These are phyloP conservation scores for Diplazon laetatorius DNA, from an alignment of 2,888 invertebrate species.

Conservation along the genomic window DNA sequence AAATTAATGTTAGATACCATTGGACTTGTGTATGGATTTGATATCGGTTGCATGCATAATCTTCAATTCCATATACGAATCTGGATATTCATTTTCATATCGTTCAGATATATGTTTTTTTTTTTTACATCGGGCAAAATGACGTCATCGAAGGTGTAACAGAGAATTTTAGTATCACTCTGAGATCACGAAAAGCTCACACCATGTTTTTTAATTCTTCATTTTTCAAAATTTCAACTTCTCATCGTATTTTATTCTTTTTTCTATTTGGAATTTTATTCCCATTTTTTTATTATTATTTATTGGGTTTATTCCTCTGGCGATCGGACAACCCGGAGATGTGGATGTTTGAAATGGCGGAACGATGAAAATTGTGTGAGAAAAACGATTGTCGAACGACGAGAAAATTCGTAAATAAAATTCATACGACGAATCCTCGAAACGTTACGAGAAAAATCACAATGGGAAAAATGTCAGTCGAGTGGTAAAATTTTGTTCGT, in stretches of 20 bases:
- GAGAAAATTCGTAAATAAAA: conserved; percentile 51
- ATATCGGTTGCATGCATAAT: too few species aligned
- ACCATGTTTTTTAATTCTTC: conserved; percentile 43
- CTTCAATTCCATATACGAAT: too few species aligned
- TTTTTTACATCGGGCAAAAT: too few species aligned
- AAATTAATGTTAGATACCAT: too few species aligned
- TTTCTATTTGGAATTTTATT: neutral
- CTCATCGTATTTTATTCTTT: conserved; percentile 11
- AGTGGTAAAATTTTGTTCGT: conserved; percentile 23
- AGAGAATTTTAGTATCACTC: conserved; percentile 21
- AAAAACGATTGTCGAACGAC: conserved; percentile 12
- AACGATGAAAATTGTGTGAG: neutral
- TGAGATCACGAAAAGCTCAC: conserved; percentile 18
- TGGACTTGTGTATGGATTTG: too few species aligned
- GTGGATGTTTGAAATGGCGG: conserved; percentile 28
- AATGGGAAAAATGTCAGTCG: conserved; percentile 15
- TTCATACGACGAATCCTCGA: conserved; percentile 47
- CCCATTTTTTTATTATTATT: neutral
- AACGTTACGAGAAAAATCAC: conserved; percentile 54
- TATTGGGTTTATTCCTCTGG: neutral
- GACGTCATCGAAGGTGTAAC: neutral
- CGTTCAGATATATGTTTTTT: too few species aligned
- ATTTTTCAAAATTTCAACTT: conserved; percentile 9
- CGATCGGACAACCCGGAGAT: conserved; percentile 2
- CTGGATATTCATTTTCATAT: too few species aligned